Evolutionary conservation across 2,113 vertebrate genomes (phyloP), one percentile per base, ranked within the genome.

Genomic region (Psittacula cyanocephala): DNA sequence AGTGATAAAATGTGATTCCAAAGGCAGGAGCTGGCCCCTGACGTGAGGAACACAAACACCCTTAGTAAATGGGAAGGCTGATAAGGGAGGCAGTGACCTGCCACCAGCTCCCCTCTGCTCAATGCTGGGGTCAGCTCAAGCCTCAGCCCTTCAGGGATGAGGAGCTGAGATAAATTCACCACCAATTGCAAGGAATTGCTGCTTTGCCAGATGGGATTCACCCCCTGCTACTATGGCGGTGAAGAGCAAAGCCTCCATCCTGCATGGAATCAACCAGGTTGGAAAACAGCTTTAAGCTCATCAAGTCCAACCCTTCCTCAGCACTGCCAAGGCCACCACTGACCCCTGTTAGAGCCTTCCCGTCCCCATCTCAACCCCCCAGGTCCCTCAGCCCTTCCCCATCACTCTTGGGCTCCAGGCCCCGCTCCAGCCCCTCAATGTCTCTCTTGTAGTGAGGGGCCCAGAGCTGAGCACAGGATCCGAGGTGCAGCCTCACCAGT

Each of bases 81-180:
- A 0, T 0, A 6, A 35, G 7, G 0, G 0, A 29, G 29, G 31
- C 0, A 2, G 47, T 1, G 22, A 17, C 3, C 5, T 7, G 29
- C 18, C 43, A 17, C 24, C 76, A 35, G 60, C 75, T 67, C 69
- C 68, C 33, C 17, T 5, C 31, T 29, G 23, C 39, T 19, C 4
- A 0, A 11, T 2, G 17, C 81, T 6, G 17, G 13, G 78, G 27
- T 22, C n/a, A 17, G 70, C 75, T 91, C 47, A 5, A 39, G n/a
- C 8, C 39, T 0, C 6, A 44, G n/a, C 35, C 6, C 43, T 13
- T 28, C 29, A 13, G 55, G 53, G 59, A 27, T 0, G 5, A 0
- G 35, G n/a, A 43, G 19, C 0, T 3, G 41, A 33, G 39, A 23
- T 6, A 5, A 65, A 80, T 2, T 10, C 60, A 12, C 2, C 5